Conservation (phyloP, 2,113 vertebrate genomes). For the Columbina picui region DNA sequence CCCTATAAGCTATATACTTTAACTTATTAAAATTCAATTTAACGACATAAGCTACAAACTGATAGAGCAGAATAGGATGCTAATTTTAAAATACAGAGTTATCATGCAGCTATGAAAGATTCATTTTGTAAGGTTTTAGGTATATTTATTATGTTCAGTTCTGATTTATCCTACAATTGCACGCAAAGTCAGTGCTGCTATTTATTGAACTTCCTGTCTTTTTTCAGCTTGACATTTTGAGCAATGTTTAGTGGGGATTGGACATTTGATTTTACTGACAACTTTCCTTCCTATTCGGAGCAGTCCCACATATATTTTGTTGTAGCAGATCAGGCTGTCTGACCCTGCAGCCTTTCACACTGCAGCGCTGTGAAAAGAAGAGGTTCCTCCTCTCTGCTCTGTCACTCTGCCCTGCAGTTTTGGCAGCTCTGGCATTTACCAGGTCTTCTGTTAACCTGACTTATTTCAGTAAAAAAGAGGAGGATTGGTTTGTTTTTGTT, state of each 20-base stretch:
- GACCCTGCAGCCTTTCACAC: neutral
- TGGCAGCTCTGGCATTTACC: neutral
- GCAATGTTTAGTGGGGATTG: neutral
- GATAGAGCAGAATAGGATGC: neutral
- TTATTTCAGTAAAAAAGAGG: neutral
- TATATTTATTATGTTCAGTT: neutral
- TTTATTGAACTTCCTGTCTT: neutral
- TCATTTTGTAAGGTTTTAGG: neutral
- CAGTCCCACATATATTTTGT: neutral
- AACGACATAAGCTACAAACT: neutral
- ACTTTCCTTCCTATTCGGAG: neutral
- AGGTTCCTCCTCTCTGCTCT: neutral
- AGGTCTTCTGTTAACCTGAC: neutral
- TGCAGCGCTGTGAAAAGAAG: neutral
- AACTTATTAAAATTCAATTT: conserved; percentile 10
- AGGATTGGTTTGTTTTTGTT: neutral
- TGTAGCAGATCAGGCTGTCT: neutral
- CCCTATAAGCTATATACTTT: neutral
- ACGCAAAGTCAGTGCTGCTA: neutral
- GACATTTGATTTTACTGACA: neutral
- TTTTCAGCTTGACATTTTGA: neutral
- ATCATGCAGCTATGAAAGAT: neutral
- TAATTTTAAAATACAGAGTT: neutral
- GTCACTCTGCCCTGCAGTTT: neutral
- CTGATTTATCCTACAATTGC: neutral